These are phyloP conservation scores for Platorchestia sp. DNA, from an alignment of 1,140 invertebrate genomes.

Conservation along the genomic window DNA sequence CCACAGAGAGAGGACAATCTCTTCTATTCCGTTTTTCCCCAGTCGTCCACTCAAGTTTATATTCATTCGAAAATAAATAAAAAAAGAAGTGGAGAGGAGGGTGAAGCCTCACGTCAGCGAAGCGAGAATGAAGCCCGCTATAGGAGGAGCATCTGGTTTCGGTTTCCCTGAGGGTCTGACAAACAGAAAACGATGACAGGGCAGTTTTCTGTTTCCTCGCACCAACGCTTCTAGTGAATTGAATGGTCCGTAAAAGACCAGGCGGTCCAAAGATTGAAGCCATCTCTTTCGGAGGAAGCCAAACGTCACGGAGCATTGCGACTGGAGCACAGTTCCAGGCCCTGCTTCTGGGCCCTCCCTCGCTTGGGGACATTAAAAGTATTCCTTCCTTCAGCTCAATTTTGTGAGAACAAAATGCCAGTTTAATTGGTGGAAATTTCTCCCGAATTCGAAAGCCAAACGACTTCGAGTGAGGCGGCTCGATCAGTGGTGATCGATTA, in stretches of 20 bases:
- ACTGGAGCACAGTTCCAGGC: neutral
- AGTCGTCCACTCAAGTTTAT: neutral
- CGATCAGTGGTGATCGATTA: neutral
- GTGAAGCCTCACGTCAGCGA: neutral
- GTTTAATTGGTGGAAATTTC: conserved; percentile 26
- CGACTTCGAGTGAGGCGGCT: neutral
- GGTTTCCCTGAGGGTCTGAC: neutral
- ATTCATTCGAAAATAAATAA: neutral
- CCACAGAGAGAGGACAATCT: neutral
- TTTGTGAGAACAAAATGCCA: conserved; percentile 29
- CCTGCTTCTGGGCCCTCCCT: neutral
- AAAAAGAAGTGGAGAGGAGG: neutral
- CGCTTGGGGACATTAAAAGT: conserved; percentile 16
- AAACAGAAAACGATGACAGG: conserved; percentile 38
- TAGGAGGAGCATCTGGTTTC: neutral
- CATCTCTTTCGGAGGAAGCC: conserved; percentile 28
- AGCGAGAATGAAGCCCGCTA: neutral
- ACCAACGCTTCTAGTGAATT: conserved; percentile 31
- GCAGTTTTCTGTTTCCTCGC: conserved; percentile 32
- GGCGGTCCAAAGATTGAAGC: conserved; percentile 34
- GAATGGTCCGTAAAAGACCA: conserved; percentile 34
- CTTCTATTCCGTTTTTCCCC: neutral
- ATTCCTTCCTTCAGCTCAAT: neutral
- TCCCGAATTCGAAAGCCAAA: neutral
- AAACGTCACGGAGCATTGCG: conserved; percentile 27